phyloP scores from a whole-genome alignment of 1,140 invertebrate species.

The Sitophilus oryzae region DNA sequence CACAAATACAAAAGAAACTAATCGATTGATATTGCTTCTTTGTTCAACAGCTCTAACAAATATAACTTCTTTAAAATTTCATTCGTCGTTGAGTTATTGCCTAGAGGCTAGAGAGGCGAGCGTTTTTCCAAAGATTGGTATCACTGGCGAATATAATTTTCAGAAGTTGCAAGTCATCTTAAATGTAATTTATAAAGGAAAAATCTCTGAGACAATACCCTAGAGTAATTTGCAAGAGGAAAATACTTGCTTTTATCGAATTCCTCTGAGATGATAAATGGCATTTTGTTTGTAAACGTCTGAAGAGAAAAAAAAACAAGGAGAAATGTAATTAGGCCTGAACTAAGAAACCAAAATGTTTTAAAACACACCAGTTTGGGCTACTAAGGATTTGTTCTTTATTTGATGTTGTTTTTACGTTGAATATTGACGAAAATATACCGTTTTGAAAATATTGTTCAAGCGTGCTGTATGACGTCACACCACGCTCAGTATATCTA shows the following conservation, averaged over 20 bases:
- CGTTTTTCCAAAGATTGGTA: neutral
- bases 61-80: neutral
- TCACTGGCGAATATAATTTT: constrained; percentile 6
- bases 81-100: neutral
- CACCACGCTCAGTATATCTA: too few relatives aligned
- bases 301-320: too few relatives aligned
- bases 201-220: neutral
- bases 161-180: constrained; percentile 2
- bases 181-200: constrained; percentile 3
- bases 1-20: neutral
- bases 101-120: neutral
- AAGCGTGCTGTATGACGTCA: too few relatives aligned
- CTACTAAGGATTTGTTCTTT: too few relatives aligned
- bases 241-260: neutral
- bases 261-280: constrained; percentile 4
- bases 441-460: too few relatives aligned
- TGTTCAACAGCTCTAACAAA: neutral
- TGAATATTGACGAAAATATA: too few relatives aligned
- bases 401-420: too few relatives aligned
- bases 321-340: too few relatives aligned
- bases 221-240: neutral
- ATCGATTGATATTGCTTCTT: neutral
- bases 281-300: constrained; percentile 1
- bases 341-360: too few relatives aligned
- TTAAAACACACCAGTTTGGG: too few relatives aligned